Base-by-base conservation (phyloP, 2,797 vertebrate species). In the Crocidura indochinensis region DNA sequence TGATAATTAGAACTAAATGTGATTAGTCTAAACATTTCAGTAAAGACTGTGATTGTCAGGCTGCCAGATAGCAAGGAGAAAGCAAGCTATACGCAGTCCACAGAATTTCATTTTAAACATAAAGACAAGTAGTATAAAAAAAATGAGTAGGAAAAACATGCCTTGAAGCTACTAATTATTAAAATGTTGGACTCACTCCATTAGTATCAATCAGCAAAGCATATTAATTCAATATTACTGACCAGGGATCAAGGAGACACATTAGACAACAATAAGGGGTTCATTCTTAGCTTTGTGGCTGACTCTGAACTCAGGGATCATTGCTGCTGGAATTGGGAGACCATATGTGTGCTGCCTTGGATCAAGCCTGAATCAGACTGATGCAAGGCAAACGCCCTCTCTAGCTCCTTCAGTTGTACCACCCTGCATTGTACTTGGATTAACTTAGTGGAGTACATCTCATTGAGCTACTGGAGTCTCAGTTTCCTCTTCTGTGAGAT, bases 1-100 rank as follows among this genome's bases (percentile, higher is more conserved):
- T 9, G 12, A 12, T 65, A 29, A 47, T 47, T 47, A 64, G 29
- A 31, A 79, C 78, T 62, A 87, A 68, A 90, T 69, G 51, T 64
- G 79, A 90, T 53, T 71, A 51, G 27, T 68, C 44, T 92, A 92
- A 83, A 83, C 20, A 72, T 67, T 83, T 87, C n/a, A 83, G n/a
- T 44, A 47, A 68, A 83, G 77, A 26, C 53, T 86, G 82, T 83
- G 77, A 78, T 46, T 78, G 22, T 62, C 11, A 77, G 17, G 29
- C 51, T 56, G n/a, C 19, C 56, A 27, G 44, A 53, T 64, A 1
- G 69, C 86, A 76, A 74, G 53, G 29, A 14, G 38, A 90, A 22
- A 90, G 10, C 78, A 69, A 80, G 73, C 4, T 68, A 31, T 14
- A 51, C 29, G 19, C 44, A n/a, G 4, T 47, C 22, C 81, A 51